Conservation (phyloP, 2,888 invertebrate genomes). For the Ophioninae sp. region DNA sequence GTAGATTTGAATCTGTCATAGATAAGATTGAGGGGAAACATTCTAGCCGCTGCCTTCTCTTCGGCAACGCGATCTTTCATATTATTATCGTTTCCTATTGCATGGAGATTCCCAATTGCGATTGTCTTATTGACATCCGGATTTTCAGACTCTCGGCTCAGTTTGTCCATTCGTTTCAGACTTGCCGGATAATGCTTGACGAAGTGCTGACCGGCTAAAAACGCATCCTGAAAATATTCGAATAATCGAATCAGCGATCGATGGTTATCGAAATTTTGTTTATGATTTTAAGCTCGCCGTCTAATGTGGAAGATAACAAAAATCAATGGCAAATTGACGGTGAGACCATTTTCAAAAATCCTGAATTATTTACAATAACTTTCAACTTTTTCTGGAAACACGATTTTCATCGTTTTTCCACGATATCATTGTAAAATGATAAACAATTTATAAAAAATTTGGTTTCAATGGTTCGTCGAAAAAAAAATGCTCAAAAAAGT, state of each 20-base stretch:
- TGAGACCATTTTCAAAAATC: no score
- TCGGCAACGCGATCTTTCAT: constrained; percentile 64
- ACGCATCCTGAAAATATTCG: constrained; percentile 78
- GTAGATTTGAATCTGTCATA: constrained; percentile 74
- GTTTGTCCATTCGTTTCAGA: constrained; percentile 80
- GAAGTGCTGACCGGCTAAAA: constrained; percentile 88
- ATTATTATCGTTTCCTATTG: constrained; percentile 49
- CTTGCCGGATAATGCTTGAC: constrained; percentile 85
- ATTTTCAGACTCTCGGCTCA: constrained; percentile 76
- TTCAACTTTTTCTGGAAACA: no score
- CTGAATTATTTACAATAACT: no score
- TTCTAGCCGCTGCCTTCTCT: constrained; percentile 76
- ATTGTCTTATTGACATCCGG: constrained; percentile 76
- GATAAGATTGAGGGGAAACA: constrained; percentile 77
- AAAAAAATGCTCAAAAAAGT: no score
- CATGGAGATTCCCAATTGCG: constrained; percentile 55
- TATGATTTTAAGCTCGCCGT: background rate
- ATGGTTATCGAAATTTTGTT: background rate
- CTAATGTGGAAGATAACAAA: no score
- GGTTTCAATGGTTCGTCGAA: no score
- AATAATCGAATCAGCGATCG: background rate
- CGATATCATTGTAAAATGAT: no score
- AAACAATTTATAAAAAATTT: no score
- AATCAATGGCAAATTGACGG: no score
- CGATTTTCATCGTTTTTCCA: no score